phyloP scores from a whole-genome alignment of 2,797 vertebrate species.

The Bovichtus variegatus region DNA sequence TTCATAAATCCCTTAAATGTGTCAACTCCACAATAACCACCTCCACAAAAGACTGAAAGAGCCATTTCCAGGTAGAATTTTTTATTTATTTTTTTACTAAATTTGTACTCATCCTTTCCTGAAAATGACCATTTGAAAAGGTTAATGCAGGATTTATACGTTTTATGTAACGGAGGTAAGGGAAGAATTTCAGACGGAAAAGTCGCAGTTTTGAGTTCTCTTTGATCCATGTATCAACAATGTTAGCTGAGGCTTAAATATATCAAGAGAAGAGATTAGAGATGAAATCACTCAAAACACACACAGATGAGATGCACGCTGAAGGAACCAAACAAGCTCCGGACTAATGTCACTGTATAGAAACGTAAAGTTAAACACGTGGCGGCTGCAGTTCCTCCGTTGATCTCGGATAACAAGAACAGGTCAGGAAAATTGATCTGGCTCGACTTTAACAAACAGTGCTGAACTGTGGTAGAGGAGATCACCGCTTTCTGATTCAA shows the following conservation, averaged over 20 bases:
- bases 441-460: background rate
- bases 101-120: background rate
- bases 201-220: background rate
- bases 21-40: slow-evolving; percentile 18
- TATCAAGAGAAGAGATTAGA: background rate
- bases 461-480: background rate
- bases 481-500: background rate
- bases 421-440: slow-evolving; percentile 15
- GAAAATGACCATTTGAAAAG: background rate
- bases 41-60: background rate
- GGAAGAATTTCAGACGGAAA: background rate
- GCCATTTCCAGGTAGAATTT: background rate
- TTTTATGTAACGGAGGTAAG: too few relatives aligned
- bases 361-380: background rate
- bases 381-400: background rate
- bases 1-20: slow-evolving; percentile 9
- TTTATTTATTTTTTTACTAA: fast-evolving
- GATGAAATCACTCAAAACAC: background rate
- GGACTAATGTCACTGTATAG: background rate
- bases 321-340: background rate
- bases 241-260: background rate
- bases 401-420: slow-evolving; percentile 18
- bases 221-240: background rate
- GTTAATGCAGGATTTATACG: background rate
- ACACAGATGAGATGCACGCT: slow-evolving; percentile 7